These are phyloP conservation scores for Brachyhypopomus gauderio DNA, from an alignment of 2,113 vertebrate species.

Conservation along the genomic window DNA sequence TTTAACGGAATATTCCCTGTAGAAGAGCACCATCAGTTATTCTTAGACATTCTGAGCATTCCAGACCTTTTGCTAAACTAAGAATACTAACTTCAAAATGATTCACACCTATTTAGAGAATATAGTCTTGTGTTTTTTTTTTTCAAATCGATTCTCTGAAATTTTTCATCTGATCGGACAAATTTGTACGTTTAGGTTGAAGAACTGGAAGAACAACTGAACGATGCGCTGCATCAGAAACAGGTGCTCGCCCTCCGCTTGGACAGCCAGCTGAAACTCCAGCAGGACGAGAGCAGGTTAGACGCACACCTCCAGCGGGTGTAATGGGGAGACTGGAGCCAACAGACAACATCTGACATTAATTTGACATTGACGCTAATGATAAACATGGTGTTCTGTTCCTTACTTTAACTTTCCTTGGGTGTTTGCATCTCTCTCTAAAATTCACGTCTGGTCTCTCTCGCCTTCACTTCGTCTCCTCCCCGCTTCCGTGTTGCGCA, in stretches of 20 bases:
- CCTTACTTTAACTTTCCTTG: no score
- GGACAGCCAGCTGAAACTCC: slow-evolving; percentile 88
- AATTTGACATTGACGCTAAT: no score
- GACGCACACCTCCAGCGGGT: slow-evolving; percentile 13
- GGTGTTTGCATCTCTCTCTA: no score
- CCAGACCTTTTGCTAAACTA: no score
- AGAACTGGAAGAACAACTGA: slow-evolving; percentile 92
- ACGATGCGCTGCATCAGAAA: slow-evolving; percentile 92
- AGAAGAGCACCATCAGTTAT: no score
- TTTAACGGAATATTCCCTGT: no score
- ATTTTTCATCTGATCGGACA: neutral
- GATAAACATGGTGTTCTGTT: no score
- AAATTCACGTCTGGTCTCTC: neutral
- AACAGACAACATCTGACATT: no score
- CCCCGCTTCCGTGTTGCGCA: slow-evolving; percentile 55
- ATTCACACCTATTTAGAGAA: neutral
- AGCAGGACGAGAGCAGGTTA: slow-evolving; percentile 92
- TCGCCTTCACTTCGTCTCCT: slow-evolving; percentile 15
- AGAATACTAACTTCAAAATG: no score
- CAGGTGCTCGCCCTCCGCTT: slow-evolving; percentile 87
- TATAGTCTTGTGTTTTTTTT: neutral
- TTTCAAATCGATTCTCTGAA: neutral
- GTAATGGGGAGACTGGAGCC: neutral
- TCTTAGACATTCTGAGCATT: no score
- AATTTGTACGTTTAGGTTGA: slow-evolving; percentile 78